Base-by-base conservation (phyloP, 1,140 invertebrate genomes). In the Prorops nasuta region DNA sequence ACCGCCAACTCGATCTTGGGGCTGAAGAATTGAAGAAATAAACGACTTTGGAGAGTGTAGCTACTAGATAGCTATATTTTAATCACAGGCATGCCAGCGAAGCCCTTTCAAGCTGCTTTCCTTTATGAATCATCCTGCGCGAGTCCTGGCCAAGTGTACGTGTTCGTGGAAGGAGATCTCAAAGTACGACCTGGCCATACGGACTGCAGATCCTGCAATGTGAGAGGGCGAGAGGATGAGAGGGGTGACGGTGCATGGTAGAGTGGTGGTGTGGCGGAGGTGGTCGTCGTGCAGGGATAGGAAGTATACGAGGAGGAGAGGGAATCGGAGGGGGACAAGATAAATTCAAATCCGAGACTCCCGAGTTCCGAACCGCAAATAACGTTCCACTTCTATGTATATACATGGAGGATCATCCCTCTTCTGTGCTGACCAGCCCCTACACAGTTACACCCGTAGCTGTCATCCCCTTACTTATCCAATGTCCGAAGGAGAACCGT, bases 331-430 rank as follows among this genome's bases (percentile, higher is more conserved):
- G 32, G 56, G 52, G 58, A 63, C 60, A 67, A 69, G 67, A 71
- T 69, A 69, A 71, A 72, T 72, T 72, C 67, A 70, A 72, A 72
- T 72, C 69, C 67, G 51, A 50, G 61, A 66, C 60, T 63, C 60
- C 51, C 49, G 50, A 67, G 64, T 64, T 56, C 60, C 63, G 60
- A 64, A 65, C 66, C 66, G 66, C 69, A 71, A 71, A 71, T 71
- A 67, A 71, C 69, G 63, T 66, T 63, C 55, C 58, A 56, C 55
- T 64, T 48, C 58, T 66, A 67, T n/a, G n/a, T n/a, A n/a, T 67
- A 63, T 67, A 66, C 62, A 63, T 63, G 42, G 53, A 51, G 66
- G 69, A 71, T 71, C 66, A 71, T 71, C 69, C 68, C 66, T 71
- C 67, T 69, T 67, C 63, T 60, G 52, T 45, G 54, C 64, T 68